Evolutionary conservation across 2,113 vertebrate genomes (phyloP).

Genomic region (Danionella cerebrum): DNA sequence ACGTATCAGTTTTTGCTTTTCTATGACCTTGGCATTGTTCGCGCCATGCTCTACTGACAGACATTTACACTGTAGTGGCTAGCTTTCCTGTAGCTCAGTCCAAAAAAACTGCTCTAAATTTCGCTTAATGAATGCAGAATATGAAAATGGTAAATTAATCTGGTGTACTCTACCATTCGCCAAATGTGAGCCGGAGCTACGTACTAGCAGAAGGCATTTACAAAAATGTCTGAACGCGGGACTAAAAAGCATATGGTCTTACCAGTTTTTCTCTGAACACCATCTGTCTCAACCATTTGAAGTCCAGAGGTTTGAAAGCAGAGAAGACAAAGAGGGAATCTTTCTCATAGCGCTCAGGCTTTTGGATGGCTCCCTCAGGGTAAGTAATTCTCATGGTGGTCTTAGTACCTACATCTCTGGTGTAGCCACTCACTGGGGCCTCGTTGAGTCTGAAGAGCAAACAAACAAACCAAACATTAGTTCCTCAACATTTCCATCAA

Average conservation of each 20-base stretch:
- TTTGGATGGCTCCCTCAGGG: conserved; percentile 94
- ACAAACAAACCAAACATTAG: background rate
- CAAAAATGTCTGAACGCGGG: background rate
- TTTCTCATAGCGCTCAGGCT: conserved; percentile 83
- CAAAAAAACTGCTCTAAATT: too few species aligned
- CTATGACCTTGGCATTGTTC: too few species aligned
- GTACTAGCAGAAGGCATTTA: background rate
- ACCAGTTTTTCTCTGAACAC: conserved; percentile 95
- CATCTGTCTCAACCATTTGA: conserved; percentile 96
- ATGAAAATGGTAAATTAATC: too few species aligned
- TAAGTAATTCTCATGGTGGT: conserved; percentile 96
- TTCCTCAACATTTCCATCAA: too few species aligned
- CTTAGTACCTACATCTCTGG: conserved; percentile 89
- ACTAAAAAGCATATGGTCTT: conserved; percentile 47
- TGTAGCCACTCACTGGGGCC: conserved; percentile 82
- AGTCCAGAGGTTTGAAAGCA: conserved; percentile 95
- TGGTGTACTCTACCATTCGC: too few species aligned
- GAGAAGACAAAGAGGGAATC: conserved; percentile 93
- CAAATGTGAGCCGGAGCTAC: too few species aligned
- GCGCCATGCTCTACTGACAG: too few species aligned
- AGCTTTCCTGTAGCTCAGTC: too few species aligned
- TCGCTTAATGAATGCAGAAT: too few species aligned
- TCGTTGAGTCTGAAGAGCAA: conserved; percentile 77
- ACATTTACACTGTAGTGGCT: too few species aligned
- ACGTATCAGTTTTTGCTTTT: too few species aligned